Percentiles rank a stretch among this genome's conserved stretches.
These are phyloP conservation scores for Apteryx owenii DNA, from an alignment of 2,113 vertebrate genomes.

Conservation along the genomic window DNA sequence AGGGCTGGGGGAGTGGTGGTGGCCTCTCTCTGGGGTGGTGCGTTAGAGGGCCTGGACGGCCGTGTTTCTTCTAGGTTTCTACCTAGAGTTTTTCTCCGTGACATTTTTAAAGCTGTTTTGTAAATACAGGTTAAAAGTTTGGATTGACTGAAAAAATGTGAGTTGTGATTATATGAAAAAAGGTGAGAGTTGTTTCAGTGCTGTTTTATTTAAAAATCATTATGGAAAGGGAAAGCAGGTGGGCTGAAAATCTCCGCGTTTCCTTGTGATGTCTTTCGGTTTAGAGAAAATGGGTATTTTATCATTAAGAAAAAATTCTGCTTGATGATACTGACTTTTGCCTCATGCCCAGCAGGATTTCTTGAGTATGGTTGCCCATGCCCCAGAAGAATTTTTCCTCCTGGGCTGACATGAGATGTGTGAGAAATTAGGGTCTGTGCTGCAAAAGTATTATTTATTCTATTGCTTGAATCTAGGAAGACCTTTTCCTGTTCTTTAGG, in stretches of 20 bases:
- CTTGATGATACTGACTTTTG: background rate
- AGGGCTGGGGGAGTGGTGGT: no score
- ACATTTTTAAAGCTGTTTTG: background rate
- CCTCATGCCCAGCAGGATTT: background rate
- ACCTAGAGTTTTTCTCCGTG: background rate
- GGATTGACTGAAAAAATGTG: background rate
- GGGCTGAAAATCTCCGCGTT: background rate
- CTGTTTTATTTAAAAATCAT: background rate
- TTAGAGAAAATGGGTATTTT: background rate
- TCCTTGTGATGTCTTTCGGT: background rate
- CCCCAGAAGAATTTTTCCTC: background rate
- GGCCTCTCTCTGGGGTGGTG: no score
- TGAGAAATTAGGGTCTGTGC: background rate
- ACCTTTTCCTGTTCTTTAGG: background rate
- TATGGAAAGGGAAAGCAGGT: background rate
- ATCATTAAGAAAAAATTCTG: background rate
- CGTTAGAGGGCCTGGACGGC: no score
- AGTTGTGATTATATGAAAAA: background rate
- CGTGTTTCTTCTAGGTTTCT: background rate
- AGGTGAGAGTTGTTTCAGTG: background rate
- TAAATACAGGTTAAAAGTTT: background rate
- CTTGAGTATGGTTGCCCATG: background rate
- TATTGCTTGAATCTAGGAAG: background rate
- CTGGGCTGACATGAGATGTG: background rate
- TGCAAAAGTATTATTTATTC: background rate